These are phyloP conservation scores for Erpobdella octoculata DNA, from an alignment of 2,888 invertebrate species.

Conservation along the genomic window DNA sequence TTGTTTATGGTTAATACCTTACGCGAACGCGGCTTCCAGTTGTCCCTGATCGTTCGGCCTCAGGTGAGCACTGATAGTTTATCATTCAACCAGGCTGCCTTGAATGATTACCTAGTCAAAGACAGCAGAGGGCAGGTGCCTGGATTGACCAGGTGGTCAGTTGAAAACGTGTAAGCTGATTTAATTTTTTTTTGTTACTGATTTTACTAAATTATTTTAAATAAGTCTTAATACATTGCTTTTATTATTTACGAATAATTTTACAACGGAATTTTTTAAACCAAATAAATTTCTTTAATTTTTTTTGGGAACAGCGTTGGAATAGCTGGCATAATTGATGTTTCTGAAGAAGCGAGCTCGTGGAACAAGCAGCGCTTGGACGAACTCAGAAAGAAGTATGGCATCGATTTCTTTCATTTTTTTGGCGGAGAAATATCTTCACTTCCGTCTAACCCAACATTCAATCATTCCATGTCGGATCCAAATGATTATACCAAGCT, in stretches of 20 bases:
- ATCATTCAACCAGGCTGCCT: conserved; percentile 65
- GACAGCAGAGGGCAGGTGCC: conserved; percentile 24
- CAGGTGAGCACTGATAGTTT: conserved; percentile 75
- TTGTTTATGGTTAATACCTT: conserved; percentile 60
- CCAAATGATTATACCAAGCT: conserved; percentile 24
- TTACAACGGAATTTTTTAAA: no score
- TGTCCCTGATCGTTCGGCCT: conserved; percentile 63
- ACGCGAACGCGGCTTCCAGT: conserved; percentile 60
- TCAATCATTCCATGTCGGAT: not conserved
- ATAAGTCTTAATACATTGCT: no score
- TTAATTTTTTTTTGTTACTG: not conserved
- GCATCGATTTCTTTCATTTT: conserved; percentile 26
- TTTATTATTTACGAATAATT: no score
- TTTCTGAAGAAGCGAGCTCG: not conserved
- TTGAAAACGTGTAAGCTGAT: not conserved
- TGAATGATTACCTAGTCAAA: conserved; percentile 14
- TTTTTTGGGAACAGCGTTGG: conserved; percentile 7
- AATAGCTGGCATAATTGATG: conserved; percentile 24
- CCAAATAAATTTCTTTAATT: no score
- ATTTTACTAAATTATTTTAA: not conserved
- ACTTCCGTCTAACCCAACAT: conserved; percentile 13
- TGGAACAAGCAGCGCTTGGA: conserved; percentile 12
- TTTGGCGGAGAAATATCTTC: conserved; percentile 21
- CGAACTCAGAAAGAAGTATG: conserved; percentile 11
- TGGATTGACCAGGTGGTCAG: conserved; percentile 27